Evolutionary conservation across 2,797 vertebrate genomes (phyloP), one percentile per base, ranked within the genome.

Genomic region (Percopsis omiscomaycus): DNA sequence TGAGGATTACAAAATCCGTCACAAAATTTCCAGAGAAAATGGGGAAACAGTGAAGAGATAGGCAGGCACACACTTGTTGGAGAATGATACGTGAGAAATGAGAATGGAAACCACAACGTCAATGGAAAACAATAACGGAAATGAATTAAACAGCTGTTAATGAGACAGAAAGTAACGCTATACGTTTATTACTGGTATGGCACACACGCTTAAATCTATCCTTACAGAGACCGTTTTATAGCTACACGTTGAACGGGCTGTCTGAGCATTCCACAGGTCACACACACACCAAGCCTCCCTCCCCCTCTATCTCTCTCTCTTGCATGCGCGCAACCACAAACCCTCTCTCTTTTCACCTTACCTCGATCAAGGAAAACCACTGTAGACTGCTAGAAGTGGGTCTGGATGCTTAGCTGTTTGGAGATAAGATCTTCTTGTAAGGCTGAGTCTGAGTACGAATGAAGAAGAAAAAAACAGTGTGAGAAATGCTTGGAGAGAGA

Each of bases 401-500:
- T 82, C 74, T 69, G 47, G 73, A 16, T 28, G 58, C 29, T 51
- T 51, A 58, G 63, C 55, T 15, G 42, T 55, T 71, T 71, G 69
- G 44, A 67, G 65, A 69, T 60, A 46, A 58, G 74, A 60, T 9
- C 60, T 46, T 68, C 61, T 58, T 46, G 27, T 29, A 28, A 30
- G 52, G 60, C 37, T 56, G 70, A 37, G 61, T 73, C 65, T 70
- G 60, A 55, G 59, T 28, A 10, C 63, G 13, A 71, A 88, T 78
- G 79, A 82, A 78, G 68, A 80, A 49, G 60, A 44, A 0, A 16
- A 42, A 42, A 47, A 71, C 59, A 80, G 63, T 66, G 81, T 46
- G 71, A 86, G 73, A 83, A 72, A 80, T 55, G 71, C 76, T 77
- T 73, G 66, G 84, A 82, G 80, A 66, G 73, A 66, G 74, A 86